Conservation (phyloP, 53 echinoderm and acorn worm species). For the Holothuria leucospilota region DNA sequence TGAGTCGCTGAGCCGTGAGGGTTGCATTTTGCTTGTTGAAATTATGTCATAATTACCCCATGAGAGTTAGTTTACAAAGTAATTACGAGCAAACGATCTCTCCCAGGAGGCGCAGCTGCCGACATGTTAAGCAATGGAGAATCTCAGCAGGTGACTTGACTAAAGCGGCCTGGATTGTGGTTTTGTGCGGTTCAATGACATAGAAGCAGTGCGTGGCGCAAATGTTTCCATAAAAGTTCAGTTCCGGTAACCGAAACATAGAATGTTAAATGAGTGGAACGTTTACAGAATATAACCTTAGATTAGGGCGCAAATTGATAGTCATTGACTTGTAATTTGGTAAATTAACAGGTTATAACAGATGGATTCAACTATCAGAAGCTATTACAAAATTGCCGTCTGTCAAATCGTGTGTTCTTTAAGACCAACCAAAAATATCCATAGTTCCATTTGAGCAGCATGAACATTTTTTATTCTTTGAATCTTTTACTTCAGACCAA, state of each 20-base stretch:
- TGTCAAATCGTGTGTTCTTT: too few relatives aligned
- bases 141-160: conserved; percentile 6
- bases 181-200: conserved; percentile 33
- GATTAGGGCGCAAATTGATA: too few relatives aligned
- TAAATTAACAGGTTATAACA: too few relatives aligned
- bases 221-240: too few relatives aligned
- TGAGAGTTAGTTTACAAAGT: conserved; percentile 33
- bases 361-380: too few relatives aligned
- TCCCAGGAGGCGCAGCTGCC: not conserved
- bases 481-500: too few relatives aligned
- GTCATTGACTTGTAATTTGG: too few relatives aligned
- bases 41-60: conserved; percentile 40
- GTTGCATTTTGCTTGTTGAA: conserved; percentile 11
- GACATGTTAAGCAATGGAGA: not conserved
- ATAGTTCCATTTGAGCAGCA: too few relatives aligned
- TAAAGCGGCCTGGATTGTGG: conserved; percentile 13
- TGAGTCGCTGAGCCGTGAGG: not conserved
- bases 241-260: not conserved
- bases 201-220: too few relatives aligned
- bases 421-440: too few relatives aligned
- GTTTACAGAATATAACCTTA: conserved; percentile 5
- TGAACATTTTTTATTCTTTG: too few relatives aligned
- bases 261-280: conserved; percentile 11
- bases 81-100: conserved; percentile 18
- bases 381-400: too few relatives aligned